phyloP scores from a whole-genome alignment of 2,888 invertebrate species.

The Isotomurus palustris region DNA sequence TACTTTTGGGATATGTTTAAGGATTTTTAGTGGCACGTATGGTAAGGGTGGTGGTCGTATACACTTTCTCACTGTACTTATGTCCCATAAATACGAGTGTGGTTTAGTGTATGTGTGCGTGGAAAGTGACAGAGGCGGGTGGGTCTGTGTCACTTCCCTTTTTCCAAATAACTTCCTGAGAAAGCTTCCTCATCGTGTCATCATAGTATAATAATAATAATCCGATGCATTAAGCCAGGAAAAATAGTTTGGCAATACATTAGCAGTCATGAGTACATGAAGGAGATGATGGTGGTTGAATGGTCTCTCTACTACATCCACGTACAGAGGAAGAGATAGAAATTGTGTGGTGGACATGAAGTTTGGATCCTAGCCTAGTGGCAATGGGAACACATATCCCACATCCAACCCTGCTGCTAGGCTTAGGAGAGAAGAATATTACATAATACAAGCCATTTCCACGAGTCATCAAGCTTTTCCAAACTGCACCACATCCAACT shows the following conservation, averaged over 20 bases:
- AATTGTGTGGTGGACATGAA: background rate
- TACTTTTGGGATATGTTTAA: no score
- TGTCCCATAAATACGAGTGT: no score
- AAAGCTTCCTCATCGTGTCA: conserved; percentile 6
- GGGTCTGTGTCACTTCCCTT: conserved; percentile 3
- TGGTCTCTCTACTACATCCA: background rate
- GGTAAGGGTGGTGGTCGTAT: no score
- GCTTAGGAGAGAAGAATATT: background rate
- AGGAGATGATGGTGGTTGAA: no score
- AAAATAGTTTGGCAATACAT: conserved; percentile 5
- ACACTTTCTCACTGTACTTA: no score
- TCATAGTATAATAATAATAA: background rate
- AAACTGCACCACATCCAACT: no score
- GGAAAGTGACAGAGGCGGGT: background rate
- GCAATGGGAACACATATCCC: background rate
- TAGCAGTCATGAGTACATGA: no score
- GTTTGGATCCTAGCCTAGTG: background rate
- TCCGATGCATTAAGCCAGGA: conserved; percentile 8
- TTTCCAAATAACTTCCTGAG: conserved; percentile 3
- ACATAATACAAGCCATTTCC: background rate
- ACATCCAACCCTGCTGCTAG: background rate
- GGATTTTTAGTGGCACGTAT: no score
- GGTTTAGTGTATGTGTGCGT: background rate
- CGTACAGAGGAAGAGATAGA: background rate
- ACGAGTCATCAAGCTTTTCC: background rate